Evolutionary conservation across 1,140 invertebrate species (phyloP).

Genomic region (Zaprionus capensis): DNA sequence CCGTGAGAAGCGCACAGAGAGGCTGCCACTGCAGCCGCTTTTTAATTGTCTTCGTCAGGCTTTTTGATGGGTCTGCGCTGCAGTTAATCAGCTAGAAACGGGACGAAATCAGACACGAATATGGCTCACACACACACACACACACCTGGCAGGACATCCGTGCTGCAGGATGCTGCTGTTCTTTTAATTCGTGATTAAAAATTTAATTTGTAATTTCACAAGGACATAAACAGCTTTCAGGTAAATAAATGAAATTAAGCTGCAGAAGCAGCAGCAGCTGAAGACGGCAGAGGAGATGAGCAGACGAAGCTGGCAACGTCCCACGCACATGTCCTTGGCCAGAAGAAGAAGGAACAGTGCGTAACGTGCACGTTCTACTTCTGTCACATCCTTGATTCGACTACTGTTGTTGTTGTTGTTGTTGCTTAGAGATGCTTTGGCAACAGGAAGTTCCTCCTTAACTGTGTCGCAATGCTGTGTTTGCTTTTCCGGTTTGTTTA

Average conservation of each 20-base stretch:
- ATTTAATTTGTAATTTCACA: conserved; percentile 80
- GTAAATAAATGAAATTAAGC: conserved; percentile 79
- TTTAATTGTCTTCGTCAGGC: conserved; percentile 28
- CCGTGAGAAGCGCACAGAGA: neutral
- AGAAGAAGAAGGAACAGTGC: conserved; percentile 38
- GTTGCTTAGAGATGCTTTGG: conserved; percentile 52
- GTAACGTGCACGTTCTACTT: conserved; percentile 32
- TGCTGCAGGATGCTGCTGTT: conserved; percentile 52
- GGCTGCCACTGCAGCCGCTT: conserved; percentile 1
- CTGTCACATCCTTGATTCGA: conserved; percentile 51
- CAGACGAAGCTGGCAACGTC: neutral
- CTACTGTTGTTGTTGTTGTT: conserved; percentile 25
- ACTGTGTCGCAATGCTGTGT: conserved; percentile 76
- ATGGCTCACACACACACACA: conserved; percentile 4
- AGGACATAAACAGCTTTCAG: conserved; percentile 77
- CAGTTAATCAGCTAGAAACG: conserved; percentile 76
- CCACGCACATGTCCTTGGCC: conserved; percentile 64
- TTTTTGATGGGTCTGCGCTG: conserved; percentile 5
- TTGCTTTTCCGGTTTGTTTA: conserved; percentile 81
- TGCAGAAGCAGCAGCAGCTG: conserved; percentile 26
- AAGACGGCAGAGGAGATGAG: neutral
- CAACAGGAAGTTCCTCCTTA: conserved; percentile 78
- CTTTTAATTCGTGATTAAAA: conserved; percentile 72
- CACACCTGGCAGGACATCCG: conserved; percentile 18
- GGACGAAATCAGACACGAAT: conserved; percentile 52